Percentiles rank a stretch among this genome's conserved stretches.
Evolutionary conservation across 2,797 vertebrate species (phyloP).

Genomic region (Takifugu ocellatus): DNA sequence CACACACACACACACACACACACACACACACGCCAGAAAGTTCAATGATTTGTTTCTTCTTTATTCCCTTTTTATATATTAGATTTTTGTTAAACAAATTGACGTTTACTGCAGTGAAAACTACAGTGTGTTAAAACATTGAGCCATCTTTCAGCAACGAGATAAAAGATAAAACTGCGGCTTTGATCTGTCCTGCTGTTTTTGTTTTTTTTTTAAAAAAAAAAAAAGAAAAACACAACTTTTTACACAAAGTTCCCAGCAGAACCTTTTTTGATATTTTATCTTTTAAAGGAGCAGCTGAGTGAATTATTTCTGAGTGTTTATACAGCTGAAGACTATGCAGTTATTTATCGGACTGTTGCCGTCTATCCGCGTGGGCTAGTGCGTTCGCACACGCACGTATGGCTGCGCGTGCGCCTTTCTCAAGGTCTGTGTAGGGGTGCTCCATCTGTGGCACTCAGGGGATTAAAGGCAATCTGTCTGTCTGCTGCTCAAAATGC

Average conservation of each 20-base stretch:
- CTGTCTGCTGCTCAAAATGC: slow-evolving; percentile 79
- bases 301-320: neutral
- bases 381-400: slow-evolving; percentile 10
- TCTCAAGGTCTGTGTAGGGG: slow-evolving; percentile 65
- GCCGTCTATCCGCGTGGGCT: slow-evolving; percentile 13
- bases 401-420: slow-evolving; percentile 52
- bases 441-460: slow-evolving; percentile 73
- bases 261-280: neutral
- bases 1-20: too few species aligned
- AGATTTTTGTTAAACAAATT: neutral
- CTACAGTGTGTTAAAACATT: neutral
- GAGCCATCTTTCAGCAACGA: slow-evolving; percentile 1
- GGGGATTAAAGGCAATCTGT: slow-evolving; percentile 79
- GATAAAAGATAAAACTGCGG: neutral
- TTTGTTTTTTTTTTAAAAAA: too few species aligned
- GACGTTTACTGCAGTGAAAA: slow-evolving; percentile 3
- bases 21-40: too few species aligned
- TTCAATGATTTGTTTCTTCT: neutral
- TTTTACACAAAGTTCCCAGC: neutral
- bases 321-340: slow-evolving; percentile 5
- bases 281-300: too few species aligned
- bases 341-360: slow-evolving; percentile 18
- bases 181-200: neutral
- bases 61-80: neutral
- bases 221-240: too few species aligned